Percentiles rank a stretch among this genome's conserved stretches.
Conservation (phyloP, 2,113 vertebrate genomes). For the Malaclemys terrapin region DNA sequence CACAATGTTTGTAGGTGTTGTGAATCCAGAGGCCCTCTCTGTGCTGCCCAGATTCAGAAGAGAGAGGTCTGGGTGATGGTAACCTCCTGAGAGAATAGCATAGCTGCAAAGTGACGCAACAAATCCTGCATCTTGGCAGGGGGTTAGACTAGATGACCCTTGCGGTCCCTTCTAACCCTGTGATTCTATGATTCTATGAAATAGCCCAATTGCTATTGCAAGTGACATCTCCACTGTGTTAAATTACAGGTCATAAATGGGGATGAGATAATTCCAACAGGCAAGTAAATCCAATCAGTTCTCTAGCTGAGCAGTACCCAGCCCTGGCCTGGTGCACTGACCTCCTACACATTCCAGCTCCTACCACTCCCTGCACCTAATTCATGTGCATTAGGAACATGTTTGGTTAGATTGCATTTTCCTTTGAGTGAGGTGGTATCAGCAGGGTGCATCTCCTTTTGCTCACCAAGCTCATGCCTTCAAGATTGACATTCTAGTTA, state of each 20-base stretch:
- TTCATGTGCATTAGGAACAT: background rate
- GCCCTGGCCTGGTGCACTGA: conserved; percentile 78
- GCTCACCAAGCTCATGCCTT: conserved; percentile 8
- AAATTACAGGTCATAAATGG: conserved; percentile 96
- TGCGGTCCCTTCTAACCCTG: background rate
- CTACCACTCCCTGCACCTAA: conserved; percentile 61
- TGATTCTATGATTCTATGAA: background rate
- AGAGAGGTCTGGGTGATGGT: conserved; percentile 12
- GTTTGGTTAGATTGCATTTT: background rate
- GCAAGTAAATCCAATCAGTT: conserved; percentile 89
- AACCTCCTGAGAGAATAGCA: conserved; percentile 42
- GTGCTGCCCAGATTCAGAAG: background rate
- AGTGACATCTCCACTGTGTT: conserved; percentile 90
- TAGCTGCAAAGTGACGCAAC: conserved; percentile 48
- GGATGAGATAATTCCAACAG: conserved; percentile 91
- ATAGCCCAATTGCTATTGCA: conserved; percentile 70
- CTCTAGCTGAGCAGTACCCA: conserved; percentile 82
- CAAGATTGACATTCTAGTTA: conserved; percentile 21
- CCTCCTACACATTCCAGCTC: conserved; percentile 88
- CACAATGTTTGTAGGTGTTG: fast-evolving
- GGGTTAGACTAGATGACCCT: background rate
- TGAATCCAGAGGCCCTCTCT: background rate
- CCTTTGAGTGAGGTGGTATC: background rate
- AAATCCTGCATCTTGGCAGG: background rate
- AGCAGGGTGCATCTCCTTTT: background rate